Evolutionary conservation across 2,797 vertebrate genomes (phyloP).

Genomic region (Epinephelus coioides): DNA sequence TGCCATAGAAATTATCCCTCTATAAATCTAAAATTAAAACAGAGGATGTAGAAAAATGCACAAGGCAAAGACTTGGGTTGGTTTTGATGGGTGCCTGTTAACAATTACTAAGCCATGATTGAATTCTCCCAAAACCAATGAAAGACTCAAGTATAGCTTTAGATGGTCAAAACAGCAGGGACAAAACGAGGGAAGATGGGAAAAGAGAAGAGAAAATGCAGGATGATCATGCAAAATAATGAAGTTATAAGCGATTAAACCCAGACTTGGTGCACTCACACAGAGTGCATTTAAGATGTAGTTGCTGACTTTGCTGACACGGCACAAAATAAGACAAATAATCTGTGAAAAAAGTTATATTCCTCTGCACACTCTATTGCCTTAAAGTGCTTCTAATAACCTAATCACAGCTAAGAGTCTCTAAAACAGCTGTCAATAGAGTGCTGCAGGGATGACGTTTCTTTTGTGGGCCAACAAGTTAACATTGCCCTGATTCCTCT

Average conservation of each 20-base stretch:
- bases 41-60: slow-evolving; percentile 71
- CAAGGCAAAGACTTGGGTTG: slow-evolving; percentile 63
- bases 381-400: too few species aligned
- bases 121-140: slow-evolving; percentile 80
- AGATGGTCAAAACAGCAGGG: slow-evolving; percentile 69
- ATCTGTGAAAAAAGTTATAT: too few species aligned
- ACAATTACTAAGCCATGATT: slow-evolving; percentile 83
- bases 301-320: too few species aligned
- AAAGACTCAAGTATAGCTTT: slow-evolving; percentile 72
- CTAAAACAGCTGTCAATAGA: too few species aligned
- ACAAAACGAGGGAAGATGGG: slow-evolving; percentile 39
- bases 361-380: too few species aligned
- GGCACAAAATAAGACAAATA: too few species aligned
- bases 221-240: slow-evolving; percentile 40
- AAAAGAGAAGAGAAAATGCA: slow-evolving; percentile 34
- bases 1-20: slow-evolving; percentile 74
- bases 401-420: too few species aligned
- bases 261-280: slow-evolving; percentile 15
- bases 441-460: too few species aligned
- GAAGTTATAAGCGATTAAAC: slow-evolving; percentile 21
- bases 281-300: background rate
- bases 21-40: slow-evolving; percentile 83
- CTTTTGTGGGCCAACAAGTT: too few species aligned
- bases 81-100: slow-evolving; percentile 81
- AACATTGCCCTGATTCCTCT: too few species aligned